These are phyloP conservation scores for Callorhinus ursinus DNA, from an alignment of 2,113 vertebrate species.

Conservation along the genomic window DNA sequence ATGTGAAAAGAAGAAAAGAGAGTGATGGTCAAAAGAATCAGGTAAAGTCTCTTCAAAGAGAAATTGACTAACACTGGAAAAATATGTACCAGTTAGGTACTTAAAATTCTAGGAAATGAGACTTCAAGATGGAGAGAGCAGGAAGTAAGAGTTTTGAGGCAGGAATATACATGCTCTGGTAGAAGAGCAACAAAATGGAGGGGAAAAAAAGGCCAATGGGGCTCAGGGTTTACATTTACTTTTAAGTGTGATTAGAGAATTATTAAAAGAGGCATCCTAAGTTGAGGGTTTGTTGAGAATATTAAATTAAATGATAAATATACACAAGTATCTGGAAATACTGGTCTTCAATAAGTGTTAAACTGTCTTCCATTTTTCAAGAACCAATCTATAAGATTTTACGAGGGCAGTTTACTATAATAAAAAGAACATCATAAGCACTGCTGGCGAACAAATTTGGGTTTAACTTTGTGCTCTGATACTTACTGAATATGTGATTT, in stretches of 20 bases:
- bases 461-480: background rate
- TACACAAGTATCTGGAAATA: background rate
- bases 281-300: background rate
- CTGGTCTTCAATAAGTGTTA: background rate
- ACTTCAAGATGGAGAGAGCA: background rate
- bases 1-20: background rate
- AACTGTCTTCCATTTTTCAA: background rate
- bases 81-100: background rate
- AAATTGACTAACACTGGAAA: background rate
- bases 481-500: background rate
- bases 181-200: background rate
- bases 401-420: background rate
- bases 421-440: background rate
- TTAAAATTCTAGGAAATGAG: background rate
- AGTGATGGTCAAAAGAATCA: background rate
- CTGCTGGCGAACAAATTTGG: background rate
- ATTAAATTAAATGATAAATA: background rate
- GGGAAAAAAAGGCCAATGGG: accelerated
- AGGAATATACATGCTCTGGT: background rate
- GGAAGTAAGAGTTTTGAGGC: background rate
- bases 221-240: background rate
- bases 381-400: background rate
- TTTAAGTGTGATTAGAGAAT: background rate
- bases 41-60: background rate
- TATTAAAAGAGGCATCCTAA: background rate